These are phyloP conservation scores for Pegea sp. DNA, from an alignment of 23 tunicate genomes.

Conservation along the genomic window DNA sequence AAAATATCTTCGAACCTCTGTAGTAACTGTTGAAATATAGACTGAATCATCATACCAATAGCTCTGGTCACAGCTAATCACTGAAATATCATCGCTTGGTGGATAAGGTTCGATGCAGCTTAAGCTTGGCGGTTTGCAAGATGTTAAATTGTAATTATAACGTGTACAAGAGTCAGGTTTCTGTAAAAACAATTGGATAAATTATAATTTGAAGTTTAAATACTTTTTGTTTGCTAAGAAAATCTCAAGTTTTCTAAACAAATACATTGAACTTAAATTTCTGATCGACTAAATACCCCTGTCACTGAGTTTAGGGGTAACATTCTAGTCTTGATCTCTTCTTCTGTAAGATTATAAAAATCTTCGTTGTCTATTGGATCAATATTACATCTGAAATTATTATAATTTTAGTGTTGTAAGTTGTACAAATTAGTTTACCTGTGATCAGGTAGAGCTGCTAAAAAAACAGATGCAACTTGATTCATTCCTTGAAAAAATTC, in stretches of 20 bases:
- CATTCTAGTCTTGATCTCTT: slow-evolving; percentile 3
- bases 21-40: slow-evolving; percentile 38
- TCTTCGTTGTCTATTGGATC: slow-evolving; percentile 23
- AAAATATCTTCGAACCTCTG: slow-evolving; percentile 32
- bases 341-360: slow-evolving; percentile 17
- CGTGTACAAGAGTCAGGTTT: slow-evolving; percentile 19
- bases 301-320: slow-evolving; percentile 23
- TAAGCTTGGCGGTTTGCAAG: slow-evolving; percentile 5
- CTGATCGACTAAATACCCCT: slow-evolving; percentile 13
- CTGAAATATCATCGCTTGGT: slow-evolving; percentile 8
- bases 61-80: slow-evolving; percentile 32
- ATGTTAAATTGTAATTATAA: slow-evolving; percentile 18
- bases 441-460: slow-evolving; percentile 46
- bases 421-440: slow-evolving; percentile 7
- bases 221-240: neutral
- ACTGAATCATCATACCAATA: slow-evolving; percentile 38
- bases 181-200: slow-evolving; percentile 6
- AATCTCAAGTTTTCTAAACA: neutral
- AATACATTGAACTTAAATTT: no score
- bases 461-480: slow-evolving; percentile 71
- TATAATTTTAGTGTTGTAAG: no score
- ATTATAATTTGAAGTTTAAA: neutral
- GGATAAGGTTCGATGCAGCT: slow-evolving; percentile 33
- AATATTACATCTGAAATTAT: slow-evolving; percentile 28
- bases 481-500: no score